Evolutionary conservation across 2,113 vertebrate genomes (phyloP).

Genomic region (Plotosus lineatus): DNA sequence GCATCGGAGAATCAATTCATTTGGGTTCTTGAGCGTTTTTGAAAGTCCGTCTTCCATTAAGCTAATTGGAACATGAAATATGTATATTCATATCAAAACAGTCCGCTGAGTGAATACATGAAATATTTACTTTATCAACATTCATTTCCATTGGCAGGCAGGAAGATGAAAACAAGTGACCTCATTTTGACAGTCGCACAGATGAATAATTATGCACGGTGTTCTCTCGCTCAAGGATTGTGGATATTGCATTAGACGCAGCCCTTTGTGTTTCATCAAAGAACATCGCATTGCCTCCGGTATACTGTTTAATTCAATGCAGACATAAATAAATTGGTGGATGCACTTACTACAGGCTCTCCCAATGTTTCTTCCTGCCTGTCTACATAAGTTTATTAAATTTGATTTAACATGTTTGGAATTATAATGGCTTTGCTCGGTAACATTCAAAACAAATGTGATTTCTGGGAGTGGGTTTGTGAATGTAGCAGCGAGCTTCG

Average conservation of each 20-base stretch:
- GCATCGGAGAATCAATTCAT: constrained; percentile 36
- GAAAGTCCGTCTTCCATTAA: constrained; percentile 31
- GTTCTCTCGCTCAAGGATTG: constrained; percentile 55
- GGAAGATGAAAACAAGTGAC: constrained; percentile 49
- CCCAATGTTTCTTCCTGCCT: constrained; percentile 10
- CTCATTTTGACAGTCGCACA: constrained; percentile 55
- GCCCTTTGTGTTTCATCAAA: constrained; percentile 66
- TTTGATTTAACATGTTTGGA: constrained; percentile 56
- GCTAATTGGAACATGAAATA: constrained; percentile 54
- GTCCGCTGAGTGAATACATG: constrained; percentile 23
- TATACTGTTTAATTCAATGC: constrained; percentile 49
- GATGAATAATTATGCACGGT: constrained; percentile 54
- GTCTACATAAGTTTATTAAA: constrained; percentile 46
- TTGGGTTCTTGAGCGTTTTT: constrained; percentile 32
- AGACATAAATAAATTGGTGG: constrained; percentile 52
- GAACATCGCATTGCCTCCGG: constrained; percentile 53
- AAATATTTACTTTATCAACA: constrained; percentile 46
- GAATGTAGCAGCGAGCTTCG: not conserved
- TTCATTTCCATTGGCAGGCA: constrained; percentile 31
- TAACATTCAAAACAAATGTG: constrained; percentile 35
- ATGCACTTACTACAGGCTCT: constrained; percentile 51
- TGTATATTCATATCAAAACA: constrained; percentile 45
- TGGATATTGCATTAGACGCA: constrained; percentile 56
- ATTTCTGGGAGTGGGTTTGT: constrained; percentile 7
- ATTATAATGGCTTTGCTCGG: constrained; percentile 55